These are phyloP conservation scores for Echiichthys vipera DNA, from an alignment of 2,797 vertebrate species.

Conservation along the genomic window DNA sequence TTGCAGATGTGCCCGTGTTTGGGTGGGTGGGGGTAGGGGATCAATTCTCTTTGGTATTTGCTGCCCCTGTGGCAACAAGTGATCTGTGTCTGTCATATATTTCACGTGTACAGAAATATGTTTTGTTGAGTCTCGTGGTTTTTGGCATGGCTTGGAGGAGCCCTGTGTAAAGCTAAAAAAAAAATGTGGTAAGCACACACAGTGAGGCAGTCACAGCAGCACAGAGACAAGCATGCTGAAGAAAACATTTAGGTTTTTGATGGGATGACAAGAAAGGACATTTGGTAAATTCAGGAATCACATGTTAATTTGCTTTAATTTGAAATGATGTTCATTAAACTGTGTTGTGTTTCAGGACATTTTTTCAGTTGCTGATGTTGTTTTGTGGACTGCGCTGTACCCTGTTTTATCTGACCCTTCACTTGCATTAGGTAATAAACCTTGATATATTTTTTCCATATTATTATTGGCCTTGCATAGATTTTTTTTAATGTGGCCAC, in stretches of 20 bases:
- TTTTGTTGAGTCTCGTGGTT: constrained; percentile 39
- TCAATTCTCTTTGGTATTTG: constrained; percentile 19
- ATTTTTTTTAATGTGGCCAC: neutral
- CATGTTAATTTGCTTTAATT: neutral
- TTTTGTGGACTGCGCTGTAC: constrained; percentile 89
- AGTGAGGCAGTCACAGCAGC: neutral
- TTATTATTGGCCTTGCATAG: neutral
- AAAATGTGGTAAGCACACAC: neutral
- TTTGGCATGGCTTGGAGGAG: constrained; percentile 30
- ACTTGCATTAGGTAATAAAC: constrained; percentile 65
- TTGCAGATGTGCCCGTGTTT: constrained; percentile 20
- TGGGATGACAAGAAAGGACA: neutral
- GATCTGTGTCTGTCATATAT: constrained; percentile 37
- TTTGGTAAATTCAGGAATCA: neutral
- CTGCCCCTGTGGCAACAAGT: constrained; percentile 43
- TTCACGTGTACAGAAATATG: constrained; percentile 34
- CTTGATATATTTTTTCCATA: neutral
- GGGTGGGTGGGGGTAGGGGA: neutral
- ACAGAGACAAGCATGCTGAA: neutral
- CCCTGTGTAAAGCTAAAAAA: constrained; percentile 13
- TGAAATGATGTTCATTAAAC: constrained; percentile 3
- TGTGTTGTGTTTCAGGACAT: constrained; percentile 81
- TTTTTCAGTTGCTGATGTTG: constrained; percentile 88
- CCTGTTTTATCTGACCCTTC: constrained; percentile 84
- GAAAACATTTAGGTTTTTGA: neutral